phyloP scores from a whole-genome alignment of 1,140 invertebrate species.

The Watersipora subatra region DNA sequence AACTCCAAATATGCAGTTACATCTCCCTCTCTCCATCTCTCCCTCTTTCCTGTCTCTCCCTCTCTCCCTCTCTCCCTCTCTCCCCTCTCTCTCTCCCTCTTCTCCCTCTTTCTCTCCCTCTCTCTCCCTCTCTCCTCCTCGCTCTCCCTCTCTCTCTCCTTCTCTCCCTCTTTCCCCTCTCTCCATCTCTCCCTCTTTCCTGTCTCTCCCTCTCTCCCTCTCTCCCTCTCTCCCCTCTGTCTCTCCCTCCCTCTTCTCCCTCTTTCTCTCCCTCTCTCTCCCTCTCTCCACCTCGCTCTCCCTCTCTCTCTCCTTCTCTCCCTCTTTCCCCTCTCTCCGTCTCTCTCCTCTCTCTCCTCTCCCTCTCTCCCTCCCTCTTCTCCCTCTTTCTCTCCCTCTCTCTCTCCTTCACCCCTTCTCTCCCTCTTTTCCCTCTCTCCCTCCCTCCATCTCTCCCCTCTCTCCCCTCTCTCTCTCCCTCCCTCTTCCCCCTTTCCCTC shows the following conservation, averaged over 20 bases:
- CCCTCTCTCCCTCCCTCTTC: background rate
- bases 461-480: background rate
- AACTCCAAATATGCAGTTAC: too few relatives aligned
- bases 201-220: slow-evolving; percentile 7
- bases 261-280: slow-evolving; percentile 9
- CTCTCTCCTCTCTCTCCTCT: background rate
- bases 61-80: slow-evolving; percentile 1
- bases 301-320: slow-evolving; percentile 7
- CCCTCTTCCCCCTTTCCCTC: background rate
- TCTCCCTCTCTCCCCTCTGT: too few relatives aligned
- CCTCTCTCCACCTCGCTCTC: too few relatives aligned
- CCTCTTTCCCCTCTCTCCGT: background rate
- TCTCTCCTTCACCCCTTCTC: too few relatives aligned
- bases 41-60: background rate
- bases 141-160: slow-evolving; percentile 6
- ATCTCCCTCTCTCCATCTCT: too few relatives aligned
- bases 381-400: background rate
- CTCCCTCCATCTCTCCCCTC: too few relatives aligned
- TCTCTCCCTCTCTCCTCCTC: slow-evolving; percentile 9
- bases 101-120: slow-evolving; percentile 7
- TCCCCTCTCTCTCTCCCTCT: too few relatives aligned
- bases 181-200: too few relatives aligned
- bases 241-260: background rate
- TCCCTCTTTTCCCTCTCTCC: background rate
- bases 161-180: slow-evolving; percentile 8